Evolutionary conservation across 2,888 invertebrate genomes (phyloP).

Genomic region (Caenorhabditis sp.): DNA sequence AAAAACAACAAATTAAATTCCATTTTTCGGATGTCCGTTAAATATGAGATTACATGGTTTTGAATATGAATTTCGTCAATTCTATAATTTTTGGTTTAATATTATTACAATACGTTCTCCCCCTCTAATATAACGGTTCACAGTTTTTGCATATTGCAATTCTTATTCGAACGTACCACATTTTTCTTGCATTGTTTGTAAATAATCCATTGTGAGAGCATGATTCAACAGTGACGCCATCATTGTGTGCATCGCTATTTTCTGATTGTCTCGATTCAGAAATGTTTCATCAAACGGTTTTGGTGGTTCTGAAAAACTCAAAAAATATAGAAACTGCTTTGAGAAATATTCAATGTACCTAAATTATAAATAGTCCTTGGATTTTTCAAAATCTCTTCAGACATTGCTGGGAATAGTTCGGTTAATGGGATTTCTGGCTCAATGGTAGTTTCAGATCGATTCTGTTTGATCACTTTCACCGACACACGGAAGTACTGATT

Average conservation of each 20-base stretch:
- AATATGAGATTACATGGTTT: too few relatives aligned
- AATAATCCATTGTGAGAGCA: constrained; percentile 35
- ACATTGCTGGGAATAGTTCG: constrained; percentile 63
- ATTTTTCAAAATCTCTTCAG: constrained; percentile 31
- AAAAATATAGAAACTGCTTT: constrained; percentile 9
- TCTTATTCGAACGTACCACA: constrained; percentile 40
- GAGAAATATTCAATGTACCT: constrained; percentile 5
- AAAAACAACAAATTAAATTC: too few relatives aligned
- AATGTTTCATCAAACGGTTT: constrained; percentile 3
- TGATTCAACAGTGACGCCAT: constrained; percentile 30
- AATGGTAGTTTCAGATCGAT: constrained; percentile 60
- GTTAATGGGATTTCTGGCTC: constrained; percentile 60
- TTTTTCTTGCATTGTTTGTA: constrained; percentile 32
- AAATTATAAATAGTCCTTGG: constrained; percentile 13
- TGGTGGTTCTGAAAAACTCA: constrained; percentile 9
- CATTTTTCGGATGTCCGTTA: too few relatives aligned
- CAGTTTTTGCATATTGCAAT: too few relatives aligned
- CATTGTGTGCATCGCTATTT: constrained; percentile 19
- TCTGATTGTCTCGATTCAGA: constrained; percentile 12
- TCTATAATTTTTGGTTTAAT: too few relatives aligned
- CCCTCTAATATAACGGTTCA: too few relatives aligned
- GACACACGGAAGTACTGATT: constrained; percentile 59
- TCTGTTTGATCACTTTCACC: constrained; percentile 50
- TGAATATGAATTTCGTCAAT: too few relatives aligned
- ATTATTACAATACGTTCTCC: too few relatives aligned